Evolutionary conservation across 2,888 invertebrate genomes (phyloP), one percentile per base, ranked within the genome.

Genomic region (Lasioglossum oenotherae): DNA sequence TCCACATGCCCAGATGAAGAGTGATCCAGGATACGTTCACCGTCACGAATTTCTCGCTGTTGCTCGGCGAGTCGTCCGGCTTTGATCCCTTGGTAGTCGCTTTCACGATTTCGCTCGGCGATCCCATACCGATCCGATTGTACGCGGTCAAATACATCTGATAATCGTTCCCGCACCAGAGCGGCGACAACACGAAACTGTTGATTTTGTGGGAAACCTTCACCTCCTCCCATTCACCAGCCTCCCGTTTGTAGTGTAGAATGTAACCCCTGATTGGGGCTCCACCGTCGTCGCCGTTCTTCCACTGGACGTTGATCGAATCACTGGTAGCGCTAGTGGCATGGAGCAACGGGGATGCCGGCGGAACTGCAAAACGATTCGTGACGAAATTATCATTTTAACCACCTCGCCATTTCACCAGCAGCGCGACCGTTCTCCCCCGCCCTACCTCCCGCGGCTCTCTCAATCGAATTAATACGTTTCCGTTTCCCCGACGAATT

Each of bases 161-260:
- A 95, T 98, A 98, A 49, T 97, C 96, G 0, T 98, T 98, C 8
- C 98, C 98, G 93, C 98, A 98, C 97, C 98, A 98, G 69, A 98
- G 95, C 95, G 98, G 98, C 71, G 97, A 97, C 60, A 98, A 95
- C 86, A 98, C 96, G 94, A 98, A 98, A 82, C 98, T 97, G 85
- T 97, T 97, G 10, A 97, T 97, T 86, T 98, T 97, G 12, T 98
- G 97, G 88, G 98, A 97, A 79, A 98, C 97, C 94, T 98, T 98
- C 84, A 98, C 95, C 94, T 98, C 98, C 94, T 98, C 98, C 98
- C 98, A 98, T 93, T 98, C 98, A 0, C 98, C 98, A 92, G 98
- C 98, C 92, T 98, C 98, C 23, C 98, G 96, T 94, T 98, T 98
- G 95, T 98, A 98, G 96, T 98, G 98, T 87, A 98, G 98, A 8